Conservation (phyloP, 2,113 vertebrate genomes). For the Ranitomeya imitator region DNA sequence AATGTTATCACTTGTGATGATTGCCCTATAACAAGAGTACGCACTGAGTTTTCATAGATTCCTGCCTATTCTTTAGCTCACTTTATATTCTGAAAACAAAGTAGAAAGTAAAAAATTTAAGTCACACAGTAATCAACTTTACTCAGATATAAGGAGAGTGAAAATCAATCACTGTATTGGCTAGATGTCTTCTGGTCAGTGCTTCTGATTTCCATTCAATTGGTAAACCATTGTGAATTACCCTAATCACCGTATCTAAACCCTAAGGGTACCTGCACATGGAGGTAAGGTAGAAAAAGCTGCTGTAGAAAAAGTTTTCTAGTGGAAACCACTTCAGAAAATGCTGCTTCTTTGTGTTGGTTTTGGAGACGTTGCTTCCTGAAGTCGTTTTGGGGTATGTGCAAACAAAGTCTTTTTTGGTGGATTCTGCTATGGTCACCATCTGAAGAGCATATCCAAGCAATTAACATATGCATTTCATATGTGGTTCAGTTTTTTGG, state of each 20-base stretch:
- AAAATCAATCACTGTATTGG: not conserved
- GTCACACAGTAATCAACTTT: not conserved
- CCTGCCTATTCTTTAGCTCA: not conserved
- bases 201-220: not conserved
- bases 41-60: not conserved
- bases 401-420: no score
- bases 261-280: not conserved
- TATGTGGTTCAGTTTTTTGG: no score
- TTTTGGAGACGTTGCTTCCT: no score
- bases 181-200: not conserved
- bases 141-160: not conserved
- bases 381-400: no score
- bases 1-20: not conserved
- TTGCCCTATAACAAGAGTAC: no score
- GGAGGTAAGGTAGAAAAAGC: not conserved
- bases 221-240: not conserved
- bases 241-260: conserved; percentile 17
- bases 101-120: not conserved
- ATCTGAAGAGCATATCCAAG: no score
- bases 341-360: no score
- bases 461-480: no score
- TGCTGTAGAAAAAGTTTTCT: no score
- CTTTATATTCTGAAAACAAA: not conserved
- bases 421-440: no score
- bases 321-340: no score